phyloP scores from a whole-genome alignment of 2,888 invertebrate species.

The Agriotes lineatus region DNA sequence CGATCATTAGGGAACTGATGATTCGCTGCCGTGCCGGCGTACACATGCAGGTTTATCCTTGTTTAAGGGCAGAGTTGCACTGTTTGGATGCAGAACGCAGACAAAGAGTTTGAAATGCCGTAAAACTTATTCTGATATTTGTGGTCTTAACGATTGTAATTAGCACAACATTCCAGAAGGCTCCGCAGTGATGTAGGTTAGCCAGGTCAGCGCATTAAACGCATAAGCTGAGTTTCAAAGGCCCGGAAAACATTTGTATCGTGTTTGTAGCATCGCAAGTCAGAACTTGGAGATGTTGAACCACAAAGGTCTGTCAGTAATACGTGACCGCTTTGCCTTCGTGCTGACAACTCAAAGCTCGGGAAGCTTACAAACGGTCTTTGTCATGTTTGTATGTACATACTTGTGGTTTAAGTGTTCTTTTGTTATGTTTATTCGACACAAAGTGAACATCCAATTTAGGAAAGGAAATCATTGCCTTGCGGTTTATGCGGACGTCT shows the following conservation, averaged over 20 bases:
- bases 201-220: background rate
- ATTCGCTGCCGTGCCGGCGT: too few relatives aligned
- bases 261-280: slow-evolving; percentile 12
- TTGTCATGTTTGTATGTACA: slow-evolving; percentile 39
- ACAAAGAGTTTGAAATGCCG: too few relatives aligned
- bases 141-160: too few relatives aligned
- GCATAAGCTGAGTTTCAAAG: background rate
- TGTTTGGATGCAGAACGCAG: too few relatives aligned
- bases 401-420: slow-evolving; percentile 36
- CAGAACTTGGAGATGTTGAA: slow-evolving; percentile 24
- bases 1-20: too few relatives aligned
- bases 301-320: slow-evolving; percentile 38
- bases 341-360: slow-evolving; percentile 40
- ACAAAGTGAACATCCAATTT: slow-evolving; percentile 16
- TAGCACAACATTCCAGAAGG: too few relatives aligned
- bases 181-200: background rate
- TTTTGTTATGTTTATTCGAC: slow-evolving; percentile 33
- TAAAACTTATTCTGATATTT: too few relatives aligned
- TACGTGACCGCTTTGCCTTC: slow-evolving; percentile 41
- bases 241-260: slow-evolving; percentile 8
- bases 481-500: too few relatives aligned
- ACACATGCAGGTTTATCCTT: too few relatives aligned
- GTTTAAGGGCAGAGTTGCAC: too few relatives aligned
- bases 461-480: too few relatives aligned
- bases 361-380: slow-evolving; percentile 36